A percentile compares a stretch with the other conserved stretches of the same genome.
phyloP scores from a whole-genome alignment of 2,113 vertebrate genomes.

The Lanius collurio region DNA sequence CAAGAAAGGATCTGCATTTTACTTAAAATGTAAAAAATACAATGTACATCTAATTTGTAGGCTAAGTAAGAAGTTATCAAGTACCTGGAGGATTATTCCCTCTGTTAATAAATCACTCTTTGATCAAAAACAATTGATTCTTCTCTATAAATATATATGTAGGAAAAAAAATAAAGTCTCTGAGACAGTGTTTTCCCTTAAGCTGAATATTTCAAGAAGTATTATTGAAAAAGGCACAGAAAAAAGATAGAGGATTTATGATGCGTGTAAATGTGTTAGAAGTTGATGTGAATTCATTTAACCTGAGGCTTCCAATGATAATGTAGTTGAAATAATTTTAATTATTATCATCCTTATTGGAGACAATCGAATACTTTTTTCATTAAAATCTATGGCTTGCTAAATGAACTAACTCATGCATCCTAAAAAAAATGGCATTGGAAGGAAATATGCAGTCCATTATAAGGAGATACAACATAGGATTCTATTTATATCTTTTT shows the following conservation, averaged over 20 bases:
- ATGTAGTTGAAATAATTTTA: slow-evolving; percentile 57
- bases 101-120: not conserved
- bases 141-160: not conserved
- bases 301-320: not conserved
- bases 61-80: not conserved
- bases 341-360: slow-evolving; percentile 18
- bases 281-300: slow-evolving; percentile 19
- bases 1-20: not conserved
- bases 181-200: not conserved
- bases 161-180: not conserved
- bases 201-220: not conserved
- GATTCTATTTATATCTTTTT: not conserved
- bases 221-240: not conserved
- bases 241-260: slow-evolving; percentile 13
- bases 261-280: slow-evolving; percentile 18
- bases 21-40: not conserved
- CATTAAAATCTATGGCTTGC: slow-evolving; percentile 24
- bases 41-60: not conserved
- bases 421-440: slow-evolving; percentile 14
- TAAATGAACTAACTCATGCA: slow-evolving; percentile 26
- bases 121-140: not conserved
- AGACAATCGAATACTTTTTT: slow-evolving; percentile 17
- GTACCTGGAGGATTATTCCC: not conserved
- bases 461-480: not conserved
- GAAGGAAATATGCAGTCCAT: not conserved